Evolutionary conservation across 1,140 invertebrate species (phyloP).

Genomic region (Euwallacea fornicatus): DNA sequence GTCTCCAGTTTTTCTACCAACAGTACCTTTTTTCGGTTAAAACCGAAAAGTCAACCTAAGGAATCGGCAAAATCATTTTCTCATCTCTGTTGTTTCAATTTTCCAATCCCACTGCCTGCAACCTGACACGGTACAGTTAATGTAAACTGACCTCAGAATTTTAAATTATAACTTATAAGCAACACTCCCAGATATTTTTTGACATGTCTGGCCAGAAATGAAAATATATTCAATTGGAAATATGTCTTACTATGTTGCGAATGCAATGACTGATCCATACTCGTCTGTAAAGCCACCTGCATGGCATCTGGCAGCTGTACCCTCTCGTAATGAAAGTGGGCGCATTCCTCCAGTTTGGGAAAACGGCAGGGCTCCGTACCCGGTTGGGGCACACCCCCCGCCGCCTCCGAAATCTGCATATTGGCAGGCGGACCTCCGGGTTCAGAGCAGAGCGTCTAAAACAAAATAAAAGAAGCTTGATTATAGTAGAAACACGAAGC

Average conservation of each 20-base stretch:
- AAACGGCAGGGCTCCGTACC: slow-evolving; percentile 63
- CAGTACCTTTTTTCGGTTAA: too few relatives aligned
- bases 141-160: too few relatives aligned
- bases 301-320: slow-evolving; percentile 79
- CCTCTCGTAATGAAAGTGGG: slow-evolving; percentile 97
- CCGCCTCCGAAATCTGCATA: slow-evolving; percentile 52
- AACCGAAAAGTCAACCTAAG: too few relatives aligned
- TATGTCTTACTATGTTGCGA: slow-evolving; percentile 51
- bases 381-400: slow-evolving; percentile 43
- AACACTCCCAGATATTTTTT: too few relatives aligned
- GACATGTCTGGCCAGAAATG: too few relatives aligned
- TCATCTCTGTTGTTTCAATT: too few relatives aligned
- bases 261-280: slow-evolving; percentile 52
- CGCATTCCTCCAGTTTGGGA: slow-evolving; percentile 94
- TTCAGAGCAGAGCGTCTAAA: slow-evolving; percentile 52
- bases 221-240: neutral
- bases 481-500: too few relatives aligned
- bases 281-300: slow-evolving; percentile 59
- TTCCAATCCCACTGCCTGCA: too few relatives aligned
- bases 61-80: too few relatives aligned
- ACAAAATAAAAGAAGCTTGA: slow-evolving; percentile 5
- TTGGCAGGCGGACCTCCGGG: slow-evolving; percentile 35
- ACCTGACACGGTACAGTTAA: too few relatives aligned
- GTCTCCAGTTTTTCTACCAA: too few relatives aligned
- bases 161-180: too few relatives aligned